These are phyloP conservation scores for Andrena bicolor DNA, from an alignment of 2,888 invertebrate genomes.

Conservation along the genomic window DNA sequence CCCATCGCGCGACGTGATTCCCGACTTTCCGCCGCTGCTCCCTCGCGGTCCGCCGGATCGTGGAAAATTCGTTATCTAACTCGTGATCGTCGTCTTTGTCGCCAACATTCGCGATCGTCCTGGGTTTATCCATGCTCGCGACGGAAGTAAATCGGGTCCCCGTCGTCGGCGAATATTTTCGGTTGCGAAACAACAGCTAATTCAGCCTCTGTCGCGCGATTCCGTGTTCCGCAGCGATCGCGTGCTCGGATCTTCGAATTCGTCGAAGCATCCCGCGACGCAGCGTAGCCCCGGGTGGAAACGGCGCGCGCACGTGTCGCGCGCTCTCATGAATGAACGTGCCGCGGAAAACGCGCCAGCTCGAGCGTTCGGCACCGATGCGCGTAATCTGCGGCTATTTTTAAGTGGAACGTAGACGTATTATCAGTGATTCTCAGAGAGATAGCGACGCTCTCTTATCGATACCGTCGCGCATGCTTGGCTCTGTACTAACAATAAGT, in stretches of 20 bases:
- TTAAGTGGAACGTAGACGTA: constrained; percentile 68
- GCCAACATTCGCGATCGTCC: not conserved
- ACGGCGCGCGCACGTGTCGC: constrained; percentile 60
- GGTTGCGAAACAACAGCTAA: not conserved
- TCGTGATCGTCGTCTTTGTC: not conserved
- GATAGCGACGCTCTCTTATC: constrained; percentile 64
- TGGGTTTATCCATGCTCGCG: constrained; percentile 36
- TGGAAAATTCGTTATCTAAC: constrained; percentile 43
- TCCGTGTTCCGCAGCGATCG: no score
- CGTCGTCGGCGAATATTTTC: constrained; percentile 11
- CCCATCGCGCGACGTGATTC: constrained; percentile 43
- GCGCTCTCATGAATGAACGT: constrained; percentile 69
- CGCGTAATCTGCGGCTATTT: constrained; percentile 66
- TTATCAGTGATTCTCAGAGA: constrained; percentile 67
- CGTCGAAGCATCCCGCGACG: not conserved
- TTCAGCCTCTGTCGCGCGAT: no score
- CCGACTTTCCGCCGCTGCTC: constrained; percentile 31
- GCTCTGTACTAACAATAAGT: constrained; percentile 17
- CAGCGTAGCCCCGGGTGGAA: not conserved
- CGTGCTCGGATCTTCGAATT: not conserved
- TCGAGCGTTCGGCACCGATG: constrained; percentile 35
- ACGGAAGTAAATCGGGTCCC: not conserved
- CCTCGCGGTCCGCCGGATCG: not conserved
- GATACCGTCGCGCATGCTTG: constrained; percentile 33
- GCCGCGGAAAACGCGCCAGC: constrained; percentile 46